Conservation (phyloP, 2,113 vertebrate genomes). For the Notechis scutatus region DNA sequence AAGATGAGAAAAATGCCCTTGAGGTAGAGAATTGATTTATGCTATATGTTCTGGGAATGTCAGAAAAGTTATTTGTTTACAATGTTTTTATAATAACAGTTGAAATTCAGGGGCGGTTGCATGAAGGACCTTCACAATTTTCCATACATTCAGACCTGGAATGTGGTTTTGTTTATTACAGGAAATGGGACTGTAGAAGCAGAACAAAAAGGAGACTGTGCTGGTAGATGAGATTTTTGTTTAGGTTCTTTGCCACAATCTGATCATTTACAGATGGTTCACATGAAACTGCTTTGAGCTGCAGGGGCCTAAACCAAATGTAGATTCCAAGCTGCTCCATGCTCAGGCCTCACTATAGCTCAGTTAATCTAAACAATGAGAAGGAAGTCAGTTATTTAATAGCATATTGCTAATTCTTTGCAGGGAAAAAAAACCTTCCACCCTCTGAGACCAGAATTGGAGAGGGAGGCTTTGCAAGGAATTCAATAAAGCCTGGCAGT, state of each 20-base stretch:
- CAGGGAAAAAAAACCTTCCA: conserved; percentile 11
- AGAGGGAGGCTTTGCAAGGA: conserved; percentile 26
- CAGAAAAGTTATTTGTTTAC: conserved; percentile 43
- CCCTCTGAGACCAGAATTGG: conserved; percentile 31
- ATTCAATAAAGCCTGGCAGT: neutral
- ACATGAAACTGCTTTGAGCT: conserved; percentile 45
- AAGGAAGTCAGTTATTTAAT: conserved; percentile 53
- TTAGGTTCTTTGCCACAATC: conserved; percentile 54
- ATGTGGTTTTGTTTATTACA: conserved; percentile 59
- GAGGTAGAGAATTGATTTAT: conserved; percentile 33
- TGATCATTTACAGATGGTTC: conserved; percentile 71
- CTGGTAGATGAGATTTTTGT: conserved; percentile 52
- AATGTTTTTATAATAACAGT: conserved; percentile 41
- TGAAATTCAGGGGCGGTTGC: conserved; percentile 36
- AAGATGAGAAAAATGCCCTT: conserved; percentile 29
- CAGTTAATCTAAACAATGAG: conserved; percentile 60
- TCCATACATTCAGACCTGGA: conserved; percentile 43
- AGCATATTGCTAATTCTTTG: conserved; percentile 42
- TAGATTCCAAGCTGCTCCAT: conserved; percentile 43
- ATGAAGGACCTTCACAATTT: conserved; percentile 23
- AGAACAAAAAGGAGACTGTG: conserved; percentile 62
- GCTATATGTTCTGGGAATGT: conserved; percentile 35
- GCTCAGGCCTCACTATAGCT: neutral
- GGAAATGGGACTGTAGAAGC: conserved; percentile 55
- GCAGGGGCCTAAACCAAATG: conserved; percentile 42